Evolutionary conservation across 2,888 invertebrate genomes (phyloP).

Genomic region (Altica lythri): DNA sequence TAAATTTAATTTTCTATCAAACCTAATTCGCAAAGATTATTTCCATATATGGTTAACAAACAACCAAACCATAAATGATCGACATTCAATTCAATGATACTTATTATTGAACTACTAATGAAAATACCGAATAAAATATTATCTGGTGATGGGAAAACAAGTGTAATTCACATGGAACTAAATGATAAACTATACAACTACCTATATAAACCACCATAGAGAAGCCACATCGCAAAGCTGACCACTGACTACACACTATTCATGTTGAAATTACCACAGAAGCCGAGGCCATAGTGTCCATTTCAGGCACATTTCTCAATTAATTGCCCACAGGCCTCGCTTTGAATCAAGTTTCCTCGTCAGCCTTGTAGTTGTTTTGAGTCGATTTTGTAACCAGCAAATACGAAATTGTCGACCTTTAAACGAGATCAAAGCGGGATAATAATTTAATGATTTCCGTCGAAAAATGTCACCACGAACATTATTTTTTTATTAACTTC

Average conservation of each 20-base stretch:
- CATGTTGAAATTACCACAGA: slow-evolving; percentile 23
- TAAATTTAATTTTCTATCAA: no score
- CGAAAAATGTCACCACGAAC: no score
- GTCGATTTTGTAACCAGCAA: slow-evolving; percentile 7
- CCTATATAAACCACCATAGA: slow-evolving; percentile 16
- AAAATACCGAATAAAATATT: no score
- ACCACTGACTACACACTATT: slow-evolving; percentile 20
- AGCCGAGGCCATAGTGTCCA: slow-evolving; percentile 21
- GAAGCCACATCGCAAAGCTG: slow-evolving; percentile 5
- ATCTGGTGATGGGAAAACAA: no score
- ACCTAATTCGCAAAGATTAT: no score
- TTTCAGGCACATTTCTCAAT: slow-evolving; percentile 26
- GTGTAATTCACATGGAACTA: no score
- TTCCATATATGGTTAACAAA: no score
- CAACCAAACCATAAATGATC: no score
- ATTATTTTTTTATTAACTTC: no score
- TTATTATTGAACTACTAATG: no score
- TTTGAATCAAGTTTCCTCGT: slow-evolving; percentile 22
- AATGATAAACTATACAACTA: no score
- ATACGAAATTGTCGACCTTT: slow-evolving; percentile 12
- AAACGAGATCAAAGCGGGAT: slow-evolving; percentile 17
- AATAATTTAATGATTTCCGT: slow-evolving; percentile 10
- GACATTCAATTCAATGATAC: no score
- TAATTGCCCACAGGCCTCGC: slow-evolving; percentile 21
- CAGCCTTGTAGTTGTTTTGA: slow-evolving; percentile 14